Evolutionary conservation across 1,140 invertebrate species (phyloP).

Genomic region (Lordiphosa stackelbergi): DNA sequence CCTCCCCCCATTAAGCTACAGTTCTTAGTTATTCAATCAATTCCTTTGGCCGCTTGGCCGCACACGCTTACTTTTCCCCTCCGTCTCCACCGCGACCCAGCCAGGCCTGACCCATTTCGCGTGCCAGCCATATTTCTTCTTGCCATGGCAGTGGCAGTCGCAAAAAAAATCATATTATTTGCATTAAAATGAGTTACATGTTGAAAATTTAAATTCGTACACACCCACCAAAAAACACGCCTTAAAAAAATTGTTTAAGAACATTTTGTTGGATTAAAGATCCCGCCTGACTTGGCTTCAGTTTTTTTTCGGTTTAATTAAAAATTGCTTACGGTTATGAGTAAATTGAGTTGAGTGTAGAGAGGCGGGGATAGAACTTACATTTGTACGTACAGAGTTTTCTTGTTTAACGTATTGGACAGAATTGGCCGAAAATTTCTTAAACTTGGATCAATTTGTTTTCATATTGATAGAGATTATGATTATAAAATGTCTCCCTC

Average conservation of each 20-base stretch:
- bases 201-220: slow-evolving; percentile 70
- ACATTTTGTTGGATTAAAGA: slow-evolving; percentile 22
- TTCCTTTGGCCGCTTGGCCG: slow-evolving; percentile 11
- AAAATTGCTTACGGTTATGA: slow-evolving; percentile 21
- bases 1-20: slow-evolving; percentile 21
- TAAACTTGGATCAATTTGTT: too few species aligned
- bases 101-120: slow-evolving; percentile 60
- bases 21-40: slow-evolving; percentile 49
- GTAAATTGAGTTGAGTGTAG: slow-evolving; percentile 24
- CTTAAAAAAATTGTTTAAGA: slow-evolving; percentile 46
- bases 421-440: too few species aligned
- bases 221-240: slow-evolving; percentile 61
- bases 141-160: slow-evolving; percentile 20
- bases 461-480: too few species aligned
- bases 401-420: neutral
- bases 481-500: too few species aligned
- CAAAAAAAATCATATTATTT: slow-evolving; percentile 57
- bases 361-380: slow-evolving; percentile 22
- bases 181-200: slow-evolving; percentile 73
- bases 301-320: slow-evolving; percentile 3
- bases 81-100: neutral
- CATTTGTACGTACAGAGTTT: neutral
- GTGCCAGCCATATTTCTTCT: slow-evolving; percentile 30
- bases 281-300: slow-evolving; percentile 4
- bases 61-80: slow-evolving; percentile 47